Conservation (phyloP, 1,140 invertebrate genomes). For the Amyelois transitella region DNA sequence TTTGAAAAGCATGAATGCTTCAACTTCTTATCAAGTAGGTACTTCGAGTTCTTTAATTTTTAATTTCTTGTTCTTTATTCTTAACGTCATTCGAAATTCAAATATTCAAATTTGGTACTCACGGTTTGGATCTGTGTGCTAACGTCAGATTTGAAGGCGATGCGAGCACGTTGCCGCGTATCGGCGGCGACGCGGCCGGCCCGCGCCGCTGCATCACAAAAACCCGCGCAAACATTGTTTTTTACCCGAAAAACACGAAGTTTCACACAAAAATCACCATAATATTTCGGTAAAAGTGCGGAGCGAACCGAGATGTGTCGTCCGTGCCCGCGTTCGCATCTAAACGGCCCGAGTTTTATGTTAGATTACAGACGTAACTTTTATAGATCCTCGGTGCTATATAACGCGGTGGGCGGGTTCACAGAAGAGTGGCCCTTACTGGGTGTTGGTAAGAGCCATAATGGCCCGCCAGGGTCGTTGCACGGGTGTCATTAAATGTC, state of each 20-base stretch:
- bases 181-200: constrained; percentile 16
- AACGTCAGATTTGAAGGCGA: constrained; percentile 39
- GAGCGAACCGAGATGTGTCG: constrained; percentile 72
- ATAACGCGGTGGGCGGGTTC: constrained; percentile 67
- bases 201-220: constrained; percentile 36
- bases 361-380: constrained; percentile 75
- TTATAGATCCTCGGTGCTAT: constrained; percentile 75
- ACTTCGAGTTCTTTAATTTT: background rate
- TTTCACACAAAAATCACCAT: constrained; percentile 58
- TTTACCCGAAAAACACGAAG: constrained; percentile 48
- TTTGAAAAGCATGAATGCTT: background rate
- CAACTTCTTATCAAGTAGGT: background rate
- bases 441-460: constrained; percentile 39
- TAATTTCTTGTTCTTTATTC: background rate
- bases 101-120: constrained; percentile 52
- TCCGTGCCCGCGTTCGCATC: constrained; percentile 72
- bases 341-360: constrained; percentile 74
- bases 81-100: constrained; percentile 14
- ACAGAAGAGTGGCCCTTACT: constrained; percentile 49
- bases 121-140: constrained; percentile 33
- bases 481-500: constrained; percentile 74
- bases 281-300: constrained; percentile 71
- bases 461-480: constrained; percentile 40
- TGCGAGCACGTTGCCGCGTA: constrained; percentile 34
- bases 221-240: constrained; percentile 32